Percentiles rank a stretch among this genome's conserved stretches.
Evolutionary conservation across 1,140 invertebrate species (phyloP).

Genomic region (Drosophila persimilis): DNA sequence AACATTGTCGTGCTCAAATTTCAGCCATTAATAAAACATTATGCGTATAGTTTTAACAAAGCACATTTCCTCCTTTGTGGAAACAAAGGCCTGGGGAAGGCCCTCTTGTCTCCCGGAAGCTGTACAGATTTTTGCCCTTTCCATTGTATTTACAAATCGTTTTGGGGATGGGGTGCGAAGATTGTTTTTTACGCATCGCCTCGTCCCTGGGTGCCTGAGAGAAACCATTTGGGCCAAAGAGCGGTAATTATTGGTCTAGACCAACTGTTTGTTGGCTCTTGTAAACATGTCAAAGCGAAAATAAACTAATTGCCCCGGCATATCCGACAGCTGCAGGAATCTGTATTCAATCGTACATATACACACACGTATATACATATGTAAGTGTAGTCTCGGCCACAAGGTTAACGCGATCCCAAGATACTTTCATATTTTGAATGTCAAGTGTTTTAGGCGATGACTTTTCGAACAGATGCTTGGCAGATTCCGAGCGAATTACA

Average conservation of each 20-base stretch:
- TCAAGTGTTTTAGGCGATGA: conserved; percentile 63
- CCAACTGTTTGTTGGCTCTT: conserved; percentile 37
- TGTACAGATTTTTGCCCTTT: conserved; percentile 41
- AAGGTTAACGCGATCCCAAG: conserved; percentile 43
- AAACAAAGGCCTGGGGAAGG: conserved; percentile 19
- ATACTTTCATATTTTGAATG: conserved; percentile 44
- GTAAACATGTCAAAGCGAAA: conserved; percentile 73
- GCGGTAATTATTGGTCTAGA: conserved; percentile 24
- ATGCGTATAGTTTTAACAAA: conserved; percentile 2
- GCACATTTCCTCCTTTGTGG: conserved; percentile 35
- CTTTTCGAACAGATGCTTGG: conserved; percentile 60
- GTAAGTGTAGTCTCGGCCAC: conserved; percentile 24
- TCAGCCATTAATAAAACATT: conserved; percentile 41
- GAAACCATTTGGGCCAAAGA: conserved; percentile 55
- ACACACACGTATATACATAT: not conserved
- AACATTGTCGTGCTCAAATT: conserved; percentile 33
- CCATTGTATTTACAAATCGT: conserved; percentile 40
- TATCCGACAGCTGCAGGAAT: conserved; percentile 71
- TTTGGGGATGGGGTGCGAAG: conserved; percentile 1
- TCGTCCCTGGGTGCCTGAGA: conserved; percentile 22
- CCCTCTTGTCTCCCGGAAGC: conserved; percentile 45
- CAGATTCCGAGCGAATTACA: conserved; percentile 36
- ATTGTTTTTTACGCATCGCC: conserved; percentile 39
- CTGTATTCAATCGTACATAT: conserved; percentile 32
- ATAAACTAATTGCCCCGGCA: conserved; percentile 59